These are phyloP conservation scores for Chromoteleia sp. DNA, from an alignment of 2,888 invertebrate genomes.

Conservation along the genomic window DNA sequence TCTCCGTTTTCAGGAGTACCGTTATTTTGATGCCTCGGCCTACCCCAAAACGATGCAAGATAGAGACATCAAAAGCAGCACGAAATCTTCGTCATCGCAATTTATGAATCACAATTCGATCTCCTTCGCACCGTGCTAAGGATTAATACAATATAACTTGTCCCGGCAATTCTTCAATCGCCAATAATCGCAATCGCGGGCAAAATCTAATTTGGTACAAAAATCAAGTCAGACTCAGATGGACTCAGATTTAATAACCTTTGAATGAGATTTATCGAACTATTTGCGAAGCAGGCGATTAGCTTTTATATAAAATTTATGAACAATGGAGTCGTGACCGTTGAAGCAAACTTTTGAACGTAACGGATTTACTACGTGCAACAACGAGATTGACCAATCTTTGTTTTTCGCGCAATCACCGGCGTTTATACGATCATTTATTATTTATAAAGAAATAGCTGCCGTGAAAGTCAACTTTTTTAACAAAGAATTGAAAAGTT, in stretches of 20 bases:
- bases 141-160: background rate
- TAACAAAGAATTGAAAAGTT: slow-evolving; percentile 22
- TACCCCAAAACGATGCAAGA: slow-evolving; percentile 3
- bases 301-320: background rate
- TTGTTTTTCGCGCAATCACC: slow-evolving; percentile 2
- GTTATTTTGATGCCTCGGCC: background rate
- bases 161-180: background rate
- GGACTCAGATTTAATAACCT: slow-evolving; percentile 16
- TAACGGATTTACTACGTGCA: slow-evolving; percentile 2
- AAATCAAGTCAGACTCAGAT: background rate
- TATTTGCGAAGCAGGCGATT: slow-evolving; percentile 1
- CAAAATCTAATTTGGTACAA: background rate
- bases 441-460: slow-evolving; percentile 11
- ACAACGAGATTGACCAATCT: slow-evolving; percentile 17
- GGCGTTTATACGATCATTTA: background rate
- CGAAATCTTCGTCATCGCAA: background rate
- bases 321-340: slow-evolving; percentile 17
- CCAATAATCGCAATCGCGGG: background rate
- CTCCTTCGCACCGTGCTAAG: background rate
- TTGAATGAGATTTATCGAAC: slow-evolving; percentile 5
- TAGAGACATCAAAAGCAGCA: background rate
- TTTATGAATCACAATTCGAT: background rate
- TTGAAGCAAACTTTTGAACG: slow-evolving; percentile 7
- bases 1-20: background rate
- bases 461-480: background rate